These are phyloP conservation scores for Volucella bombylans DNA, from an alignment of 2,888 invertebrate genomes.

Conservation along the genomic window DNA sequence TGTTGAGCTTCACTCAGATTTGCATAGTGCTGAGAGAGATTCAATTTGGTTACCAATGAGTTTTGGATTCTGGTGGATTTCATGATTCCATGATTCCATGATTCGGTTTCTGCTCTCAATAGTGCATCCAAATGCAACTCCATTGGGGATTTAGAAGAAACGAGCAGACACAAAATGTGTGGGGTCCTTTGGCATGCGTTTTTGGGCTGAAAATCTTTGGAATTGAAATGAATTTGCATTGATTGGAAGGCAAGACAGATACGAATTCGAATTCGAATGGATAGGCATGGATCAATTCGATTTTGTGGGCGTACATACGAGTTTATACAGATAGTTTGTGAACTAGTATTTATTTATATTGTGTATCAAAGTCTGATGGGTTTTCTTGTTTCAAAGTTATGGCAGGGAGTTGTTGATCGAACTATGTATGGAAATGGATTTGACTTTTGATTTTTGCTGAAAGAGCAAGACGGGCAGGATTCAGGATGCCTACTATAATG, in stretches of 20 bases:
- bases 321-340: no score
- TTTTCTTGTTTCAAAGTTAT: constrained; percentile 10
- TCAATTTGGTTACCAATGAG: constrained; percentile 72
- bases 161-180: not conserved
- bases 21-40: constrained; percentile 69
- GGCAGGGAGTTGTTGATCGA: constrained; percentile 18
- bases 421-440: constrained; percentile 10
- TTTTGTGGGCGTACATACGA: constrained; percentile 34
- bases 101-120: constrained; percentile 34
- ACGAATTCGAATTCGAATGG: not conserved
- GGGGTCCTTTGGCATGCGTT: constrained; percentile 51
- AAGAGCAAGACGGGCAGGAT: no score
- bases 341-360: not conserved
- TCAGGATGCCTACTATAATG: constrained; percentile 3
- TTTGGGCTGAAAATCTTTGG: constrained; percentile 64
- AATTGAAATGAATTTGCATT: constrained; percentile 72
- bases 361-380: not conserved
- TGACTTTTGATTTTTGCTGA: not conserved
- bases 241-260: constrained; percentile 43
- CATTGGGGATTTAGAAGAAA: constrained; percentile 10
- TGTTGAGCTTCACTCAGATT: constrained; percentile 52
- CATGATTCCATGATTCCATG: constrained; percentile 9
- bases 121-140: constrained; percentile 35
- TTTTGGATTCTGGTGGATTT: constrained; percentile 41
- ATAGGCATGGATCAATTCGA: constrained; percentile 23